Conservation (phyloP, 1,140 invertebrate genomes). For the Leptopilina boulardi region DNA sequence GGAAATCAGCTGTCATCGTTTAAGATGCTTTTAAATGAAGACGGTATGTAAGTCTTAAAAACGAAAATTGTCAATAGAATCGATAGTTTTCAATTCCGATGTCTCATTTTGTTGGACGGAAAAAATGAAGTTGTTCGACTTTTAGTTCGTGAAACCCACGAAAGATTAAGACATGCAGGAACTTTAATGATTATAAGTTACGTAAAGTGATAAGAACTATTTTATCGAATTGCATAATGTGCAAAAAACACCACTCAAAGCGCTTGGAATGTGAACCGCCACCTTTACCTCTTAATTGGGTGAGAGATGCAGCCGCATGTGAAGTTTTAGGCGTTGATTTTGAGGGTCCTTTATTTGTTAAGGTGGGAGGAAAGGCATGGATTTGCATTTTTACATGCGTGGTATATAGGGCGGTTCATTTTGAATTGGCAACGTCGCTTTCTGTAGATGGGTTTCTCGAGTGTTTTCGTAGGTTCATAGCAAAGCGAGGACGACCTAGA, state of each 20-base stretch:
- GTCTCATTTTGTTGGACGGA: conserved; percentile 49
- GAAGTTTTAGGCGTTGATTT: conserved; percentile 28
- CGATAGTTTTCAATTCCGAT: conserved; percentile 45
- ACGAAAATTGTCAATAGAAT: conserved; percentile 49
- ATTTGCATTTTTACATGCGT: not conserved
- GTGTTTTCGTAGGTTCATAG: conserved; percentile 51
- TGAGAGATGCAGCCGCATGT: too few species aligned
- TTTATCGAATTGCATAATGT: too few species aligned
- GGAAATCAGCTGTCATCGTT: conserved; percentile 41
- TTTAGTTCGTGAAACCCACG: too few species aligned
- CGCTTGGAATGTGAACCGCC: too few species aligned
- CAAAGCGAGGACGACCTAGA: conserved; percentile 53
- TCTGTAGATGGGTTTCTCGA: not conserved
- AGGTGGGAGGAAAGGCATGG: not conserved
- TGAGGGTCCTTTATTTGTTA: not conserved
- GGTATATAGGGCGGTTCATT: not conserved
- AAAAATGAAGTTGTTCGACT: too few species aligned
- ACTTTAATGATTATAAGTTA: too few species aligned
- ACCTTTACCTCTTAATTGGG: too few species aligned
- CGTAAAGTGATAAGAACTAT: too few species aligned
- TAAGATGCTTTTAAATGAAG: conserved; percentile 45
- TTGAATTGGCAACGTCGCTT: not conserved
- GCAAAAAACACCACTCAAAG: too few species aligned
- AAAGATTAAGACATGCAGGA: too few species aligned
- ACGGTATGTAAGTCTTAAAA: conserved; percentile 50